Evolutionary conservation across 2,113 vertebrate genomes (phyloP).

Genomic region (Psilopogon haemacephalus): DNA sequence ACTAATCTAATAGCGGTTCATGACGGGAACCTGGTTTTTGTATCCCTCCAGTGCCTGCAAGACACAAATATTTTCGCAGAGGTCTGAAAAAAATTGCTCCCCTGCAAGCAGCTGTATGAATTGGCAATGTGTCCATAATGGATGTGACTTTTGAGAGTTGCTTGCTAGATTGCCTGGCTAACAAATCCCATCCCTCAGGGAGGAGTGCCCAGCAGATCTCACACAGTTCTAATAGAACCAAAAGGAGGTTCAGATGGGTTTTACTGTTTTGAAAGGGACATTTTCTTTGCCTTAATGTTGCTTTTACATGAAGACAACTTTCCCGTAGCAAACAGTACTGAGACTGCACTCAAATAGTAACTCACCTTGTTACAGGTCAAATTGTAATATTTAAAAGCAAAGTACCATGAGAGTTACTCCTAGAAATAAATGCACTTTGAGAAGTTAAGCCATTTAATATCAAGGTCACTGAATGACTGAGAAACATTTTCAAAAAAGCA

Average conservation of each 20-base stretch:
- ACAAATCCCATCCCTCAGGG: not conserved
- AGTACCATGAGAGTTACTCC: not conserved
- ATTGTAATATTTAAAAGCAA: not conserved
- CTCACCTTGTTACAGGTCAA: slow-evolving; percentile 7
- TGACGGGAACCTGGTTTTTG: not conserved
- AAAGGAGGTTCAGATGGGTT: not conserved
- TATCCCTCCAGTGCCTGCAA: not conserved
- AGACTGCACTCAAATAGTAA: not conserved
- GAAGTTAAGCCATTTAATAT: slow-evolving; percentile 2
- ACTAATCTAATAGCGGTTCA: not conserved
- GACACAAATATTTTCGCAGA: not conserved
- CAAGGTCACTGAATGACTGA: slow-evolving; percentile 11
- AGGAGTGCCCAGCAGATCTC: not conserved
- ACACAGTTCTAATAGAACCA: not conserved
- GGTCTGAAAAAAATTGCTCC: not conserved
- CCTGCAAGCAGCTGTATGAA: not conserved
- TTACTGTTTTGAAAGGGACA: not conserved
- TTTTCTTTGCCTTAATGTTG: not conserved
- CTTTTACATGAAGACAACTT: not conserved
- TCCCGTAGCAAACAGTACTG: not conserved
- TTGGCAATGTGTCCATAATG: not conserved
- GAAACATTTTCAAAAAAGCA: not conserved
- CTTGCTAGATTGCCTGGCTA: not conserved
- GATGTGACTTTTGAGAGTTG: not conserved
- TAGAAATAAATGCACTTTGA: not conserved